Evolutionary conservation across 2,113 vertebrate species (phyloP), one percentile per base, ranked within the genome.

Genomic region (Cyphomyrus plagiostoma): DNA sequence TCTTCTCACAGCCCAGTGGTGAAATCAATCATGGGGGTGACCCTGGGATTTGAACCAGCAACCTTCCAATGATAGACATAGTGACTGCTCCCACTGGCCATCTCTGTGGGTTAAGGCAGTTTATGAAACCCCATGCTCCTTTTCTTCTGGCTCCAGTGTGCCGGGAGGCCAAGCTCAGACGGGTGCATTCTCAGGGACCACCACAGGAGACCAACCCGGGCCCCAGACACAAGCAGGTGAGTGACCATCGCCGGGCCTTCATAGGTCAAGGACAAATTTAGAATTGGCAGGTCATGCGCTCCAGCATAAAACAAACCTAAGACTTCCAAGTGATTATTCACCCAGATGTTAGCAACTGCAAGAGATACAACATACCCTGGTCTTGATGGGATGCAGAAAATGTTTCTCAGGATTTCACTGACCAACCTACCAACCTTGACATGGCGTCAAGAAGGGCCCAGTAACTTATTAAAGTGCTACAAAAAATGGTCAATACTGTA

Each of bases 201-300:
- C 92, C 26, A 91, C 89, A 50, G 90, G 91, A 56, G 91, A 92
- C 1, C 30, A 90, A 90, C 87, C 92, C 85, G 91, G 92, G 91
- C 90, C 90, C 1, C 93, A 90, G 91, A 95, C 80, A 91, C 93
- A 91, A 90, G 92, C 93, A 90, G 94, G 94, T 92, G 26, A 74
- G 89, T 85, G 15, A 21, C 23, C 30, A 2, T 30, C 15, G 82
- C 35, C 23, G 21, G 3, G 82, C 82, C 39, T 84, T n/a, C 42
- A 1, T 2, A 11, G 6, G n/a, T 4, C 49, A 50, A 15, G 46
- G 49, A n/a, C 10, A 86, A 49, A 35, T 50, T 86, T n/a, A 17
- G 26, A 7, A 26, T 52, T 87, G n/a, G 56, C 49, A 56, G n/a
- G 17, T 0, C 85, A 35, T 80, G 35, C 74, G 30, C 26, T 77